Base-by-base conservation (phyloP, 2,888 invertebrate species). In the Hipparchia semele region DNA sequence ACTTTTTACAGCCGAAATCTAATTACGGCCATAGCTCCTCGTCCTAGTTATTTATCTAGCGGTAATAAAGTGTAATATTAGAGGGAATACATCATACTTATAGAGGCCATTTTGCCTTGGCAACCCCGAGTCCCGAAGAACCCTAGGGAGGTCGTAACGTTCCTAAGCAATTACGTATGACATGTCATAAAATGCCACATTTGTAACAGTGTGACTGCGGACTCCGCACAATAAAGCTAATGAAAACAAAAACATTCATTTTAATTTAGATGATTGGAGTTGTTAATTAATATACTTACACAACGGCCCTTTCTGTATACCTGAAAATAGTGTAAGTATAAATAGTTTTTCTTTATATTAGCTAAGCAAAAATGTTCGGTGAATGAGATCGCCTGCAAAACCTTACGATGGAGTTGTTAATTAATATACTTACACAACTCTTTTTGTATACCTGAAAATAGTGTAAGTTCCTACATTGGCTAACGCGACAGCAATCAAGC, bases 81-180 rank as follows among this genome's bases (percentile, higher is more conserved):
- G 76, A 78, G 79, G 77, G 76, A 76, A 81, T 78, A 79, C 74
- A 78, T 77, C 77, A 78, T 77, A 76, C 75, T 77, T 73, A 81
- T 84, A 87, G 79, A 78, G 83, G 78, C 80, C 79, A 87, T 84
- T 85, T 85, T 86, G 78, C 85, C 84, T 73, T 81, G 82, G 83
- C 86, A 79, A 79, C 82, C 77, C 75, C 76, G 68, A 73, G 77
- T 78, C 80, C 79, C 75, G 78, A 80, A 78, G 78, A 81, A 79
- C 83, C 84, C 82, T 75, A 70, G 79, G 81, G 86, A 87, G 86
- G 84, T 78, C 74, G 77, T 81, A 80, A 78, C 81, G 86, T 86
- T 86, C 86, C 88, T 84, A 82, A 82, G 87, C 90, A 90, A 91
- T 90, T 90, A 91, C 86, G 83, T 83, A 84, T 88, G 90, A 90